Base-by-base conservation (phyloP, 2,113 vertebrate species). In the Lipotes vexillifer region DNA sequence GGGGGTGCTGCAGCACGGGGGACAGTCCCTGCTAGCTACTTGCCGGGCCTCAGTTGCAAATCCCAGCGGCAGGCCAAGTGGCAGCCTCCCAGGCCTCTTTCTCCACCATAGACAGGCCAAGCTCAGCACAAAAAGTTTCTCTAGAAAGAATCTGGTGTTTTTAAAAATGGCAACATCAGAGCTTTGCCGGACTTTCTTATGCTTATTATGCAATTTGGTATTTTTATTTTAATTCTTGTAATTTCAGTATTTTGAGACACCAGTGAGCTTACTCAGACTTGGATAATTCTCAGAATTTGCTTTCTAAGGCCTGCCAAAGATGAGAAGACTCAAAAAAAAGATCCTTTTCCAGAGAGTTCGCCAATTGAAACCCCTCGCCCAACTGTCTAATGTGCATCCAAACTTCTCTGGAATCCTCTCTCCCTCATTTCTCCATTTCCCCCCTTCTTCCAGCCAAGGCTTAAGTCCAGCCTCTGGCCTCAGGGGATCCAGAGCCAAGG, bases 271-370 rank as follows among this genome's bases (percentile, higher is more conserved):
- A 44, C 10, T 74, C 31, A 1, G 57, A 44, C 66, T 31, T 20
- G 46, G 27, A 6, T 38, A 25, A 38, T 36, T 65, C 61, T 89
- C 55, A 66, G 77, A 74, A 44, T 81, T 82, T 74, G 57, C 74
- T 97, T 93, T 69, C 87, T 52, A 69, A 95, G 46, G 13, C 18
- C 81, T 92, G 88, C 61, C 68, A 78, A 94, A 66, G 80, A 74
- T 9, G 14, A 63, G 68, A 69, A 23, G 59, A 31, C 63, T 68
- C 1, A 1, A 46, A 82, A 87, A 88, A 44, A 31, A 15, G 20
- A 59, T 57, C 29, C 69, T 68, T 85, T 80, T 61, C 20, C 12
- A 72, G 13, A 13, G 4, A 59, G 41, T 72, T 84, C 36, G 90
- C 63, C 25, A 5, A 29, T 33, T 20, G 31, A 81, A 72, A n/a